Evolutionary conservation across 2,113 vertebrate species (phyloP), one percentile per base, ranked within the genome.

Genomic region (Dascyllus trimaculatus): DNA sequence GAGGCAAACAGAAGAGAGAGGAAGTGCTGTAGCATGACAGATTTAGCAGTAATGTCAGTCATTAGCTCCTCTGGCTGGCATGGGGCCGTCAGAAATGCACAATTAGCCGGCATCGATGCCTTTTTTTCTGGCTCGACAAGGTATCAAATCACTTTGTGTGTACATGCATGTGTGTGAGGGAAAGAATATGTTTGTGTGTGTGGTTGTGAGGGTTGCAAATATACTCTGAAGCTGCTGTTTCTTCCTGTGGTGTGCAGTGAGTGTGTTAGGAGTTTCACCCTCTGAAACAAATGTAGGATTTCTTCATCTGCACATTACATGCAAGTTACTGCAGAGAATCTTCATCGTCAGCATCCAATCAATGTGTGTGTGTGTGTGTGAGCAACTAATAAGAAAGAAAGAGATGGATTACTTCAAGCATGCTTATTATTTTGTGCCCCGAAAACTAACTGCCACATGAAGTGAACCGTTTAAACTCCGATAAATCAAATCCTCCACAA

Each of bases 1-100:
- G 80, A 88, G 75, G 63, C 71, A 72, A 82, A 85, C 65, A 56
- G 57, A 85, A 52, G 56, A 75, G 74, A 72, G 74, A 76, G 66
- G 64, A 86, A 83, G 67, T 75, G 79, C 76, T 88, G 62, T 72
- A 82, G 88, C 66, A 86, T 85, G 87, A 89, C 80, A 82, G 80
- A 88, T 85, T 71, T 53, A 63, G 75, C 67, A 35, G 72, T 58
- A 75, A 79, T 71, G 80, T 81, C 71, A 74, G 58, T 86, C 73
- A 83, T 85, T 71, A 82, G 70, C 69, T 82, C 25, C 75, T 82
- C 22, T 38, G 58, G 71, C 11, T 14, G 60, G 43, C 59, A 65
- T 19, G 38, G 58, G 22, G 57, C 62, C 1, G 17, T 48, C 62
- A 71, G 40, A 53, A 84, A 76, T 11, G 63, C 2, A 32, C 72